These are phyloP conservation scores for Prunella himalayana DNA, from an alignment of 2,113 vertebrate genomes.

Conservation along the genomic window DNA sequence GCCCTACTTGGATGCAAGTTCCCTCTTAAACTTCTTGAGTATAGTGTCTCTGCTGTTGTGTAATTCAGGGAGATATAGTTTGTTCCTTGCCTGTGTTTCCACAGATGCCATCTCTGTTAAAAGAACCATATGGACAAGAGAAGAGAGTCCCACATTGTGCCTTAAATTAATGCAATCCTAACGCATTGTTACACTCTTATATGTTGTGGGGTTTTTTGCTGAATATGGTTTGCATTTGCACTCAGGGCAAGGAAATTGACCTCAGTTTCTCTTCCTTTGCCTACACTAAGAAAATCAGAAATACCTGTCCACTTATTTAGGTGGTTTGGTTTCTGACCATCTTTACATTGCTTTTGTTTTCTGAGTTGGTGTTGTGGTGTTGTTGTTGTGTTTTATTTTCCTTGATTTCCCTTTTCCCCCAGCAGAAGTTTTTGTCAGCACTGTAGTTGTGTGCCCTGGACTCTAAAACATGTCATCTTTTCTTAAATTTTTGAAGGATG, in stretches of 20 bases:
- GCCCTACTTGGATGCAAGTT: background rate
- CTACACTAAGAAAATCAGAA: background rate
- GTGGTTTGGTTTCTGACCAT: background rate
- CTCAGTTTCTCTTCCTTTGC: background rate
- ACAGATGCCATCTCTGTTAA: background rate
- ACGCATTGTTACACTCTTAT: background rate
- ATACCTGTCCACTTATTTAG: background rate
- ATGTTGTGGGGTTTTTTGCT: background rate
- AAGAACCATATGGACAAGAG: background rate
- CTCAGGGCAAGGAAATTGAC: background rate
- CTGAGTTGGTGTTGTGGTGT: background rate
- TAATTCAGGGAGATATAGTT: background rate
- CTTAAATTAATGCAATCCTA: background rate
- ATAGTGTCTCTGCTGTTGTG: background rate
- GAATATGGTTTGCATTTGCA: background rate
- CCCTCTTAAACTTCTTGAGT: background rate
- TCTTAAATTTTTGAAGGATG: background rate
- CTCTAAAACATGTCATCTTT: background rate
- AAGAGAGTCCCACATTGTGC: background rate
- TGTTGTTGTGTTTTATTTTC: background rate
- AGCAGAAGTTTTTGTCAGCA: background rate
- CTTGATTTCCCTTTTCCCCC: background rate
- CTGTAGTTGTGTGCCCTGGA: background rate
- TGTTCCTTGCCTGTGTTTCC: background rate
- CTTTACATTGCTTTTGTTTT: background rate